phyloP scores from a whole-genome alignment of 2,113 vertebrate genomes.

The Bolborhynchus lineola region DNA sequence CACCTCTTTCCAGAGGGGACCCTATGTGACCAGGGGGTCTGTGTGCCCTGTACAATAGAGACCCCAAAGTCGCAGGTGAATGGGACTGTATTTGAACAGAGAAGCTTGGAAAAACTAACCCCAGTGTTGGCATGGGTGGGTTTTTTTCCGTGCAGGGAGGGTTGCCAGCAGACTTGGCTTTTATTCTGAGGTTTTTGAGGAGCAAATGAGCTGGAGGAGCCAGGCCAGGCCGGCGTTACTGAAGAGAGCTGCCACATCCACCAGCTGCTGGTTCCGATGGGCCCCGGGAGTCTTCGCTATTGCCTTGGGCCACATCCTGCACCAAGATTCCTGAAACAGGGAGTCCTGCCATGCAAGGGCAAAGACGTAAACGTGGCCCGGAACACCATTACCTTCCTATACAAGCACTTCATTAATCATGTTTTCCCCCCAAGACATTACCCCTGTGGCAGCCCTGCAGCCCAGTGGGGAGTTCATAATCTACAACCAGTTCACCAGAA shows the following conservation, averaged over 20 bases:
- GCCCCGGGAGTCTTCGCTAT: not conserved
- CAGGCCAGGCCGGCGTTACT: not conserved
- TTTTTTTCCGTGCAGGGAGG: not conserved
- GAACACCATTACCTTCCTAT: not conserved
- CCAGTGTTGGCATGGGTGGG: accelerated
- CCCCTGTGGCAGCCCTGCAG: not conserved
- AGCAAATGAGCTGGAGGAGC: not conserved
- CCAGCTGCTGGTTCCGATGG: accelerated
- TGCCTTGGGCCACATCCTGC: not conserved
- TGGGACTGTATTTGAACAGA: not conserved
- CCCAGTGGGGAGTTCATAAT: not conserved
- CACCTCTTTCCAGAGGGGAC: not conserved
- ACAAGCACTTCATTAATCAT: not conserved
- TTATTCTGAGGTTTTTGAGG: not conserved
- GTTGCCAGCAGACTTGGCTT: not conserved
- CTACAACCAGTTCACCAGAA: not conserved
- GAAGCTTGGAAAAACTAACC: not conserved
- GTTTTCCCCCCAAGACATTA: not conserved
- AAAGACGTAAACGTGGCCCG: not conserved
- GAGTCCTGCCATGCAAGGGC: not conserved
- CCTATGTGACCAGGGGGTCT: accelerated
- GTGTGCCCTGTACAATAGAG: not conserved
- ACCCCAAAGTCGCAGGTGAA: not conserved
- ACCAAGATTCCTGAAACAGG: not conserved
- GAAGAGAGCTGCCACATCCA: not conserved